Percentiles rank a stretch among this genome's conserved stretches.
Evolutionary conservation across 1,140 invertebrate species (phyloP).

Genomic region (Caenorhabditis briggsae): DNA sequence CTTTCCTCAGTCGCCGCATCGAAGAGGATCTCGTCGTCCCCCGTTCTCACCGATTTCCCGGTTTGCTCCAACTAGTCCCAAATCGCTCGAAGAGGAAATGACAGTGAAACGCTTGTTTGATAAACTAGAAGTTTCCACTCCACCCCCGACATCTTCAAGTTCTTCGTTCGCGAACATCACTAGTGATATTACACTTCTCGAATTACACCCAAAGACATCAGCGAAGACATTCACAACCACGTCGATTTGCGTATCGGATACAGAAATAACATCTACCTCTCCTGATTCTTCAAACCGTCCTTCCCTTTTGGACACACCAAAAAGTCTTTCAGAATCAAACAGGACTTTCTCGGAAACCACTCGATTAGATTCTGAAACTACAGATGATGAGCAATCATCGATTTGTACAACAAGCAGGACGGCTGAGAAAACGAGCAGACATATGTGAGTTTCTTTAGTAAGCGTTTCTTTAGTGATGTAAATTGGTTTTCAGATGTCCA

Average conservation of each 20-base stretch:
- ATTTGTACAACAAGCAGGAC: too few species aligned
- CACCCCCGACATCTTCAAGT: neutral
- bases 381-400: neutral
- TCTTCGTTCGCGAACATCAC: neutral
- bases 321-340: neutral
- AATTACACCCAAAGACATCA: neutral
- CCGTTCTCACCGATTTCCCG: neutral
- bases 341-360: neutral
- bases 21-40: neutral
- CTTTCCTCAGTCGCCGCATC: neutral
- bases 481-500: neutral
- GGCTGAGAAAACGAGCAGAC: neutral
- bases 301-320: neutral
- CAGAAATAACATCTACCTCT: neutral
- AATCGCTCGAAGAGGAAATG: slow-evolving; percentile 7
- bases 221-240: neutral
- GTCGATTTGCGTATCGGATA: neutral
- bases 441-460: neutral
- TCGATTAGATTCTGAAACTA: neutral
- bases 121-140: neutral
- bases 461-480: neutral
- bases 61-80: neutral
- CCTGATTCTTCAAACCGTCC: neutral
- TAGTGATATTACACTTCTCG: slow-evolving; percentile 20
- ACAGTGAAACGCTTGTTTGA: slow-evolving; percentile 16